phyloP scores from a whole-genome alignment of 2,888 invertebrate genomes.

The Agapostemon virescens region DNA sequence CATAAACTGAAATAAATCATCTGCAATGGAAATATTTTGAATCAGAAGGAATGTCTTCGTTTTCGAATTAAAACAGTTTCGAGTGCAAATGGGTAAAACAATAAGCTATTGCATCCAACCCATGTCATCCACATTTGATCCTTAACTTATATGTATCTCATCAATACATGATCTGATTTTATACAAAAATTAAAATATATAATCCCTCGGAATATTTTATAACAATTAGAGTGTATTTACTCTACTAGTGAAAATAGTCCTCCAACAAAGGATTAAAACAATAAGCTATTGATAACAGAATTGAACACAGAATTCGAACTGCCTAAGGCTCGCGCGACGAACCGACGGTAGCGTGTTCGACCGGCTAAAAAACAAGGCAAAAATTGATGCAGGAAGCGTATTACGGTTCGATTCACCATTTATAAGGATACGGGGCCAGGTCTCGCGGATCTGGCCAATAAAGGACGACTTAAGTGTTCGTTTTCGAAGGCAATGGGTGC shows the following conservation, averaged over 20 bases:
- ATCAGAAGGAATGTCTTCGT: too few relatives aligned
- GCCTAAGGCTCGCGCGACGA: neutral
- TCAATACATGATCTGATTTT: neutral
- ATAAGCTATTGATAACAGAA: neutral
- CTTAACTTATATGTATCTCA: too few relatives aligned
- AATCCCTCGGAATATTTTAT: neutral
- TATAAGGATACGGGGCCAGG: neutral
- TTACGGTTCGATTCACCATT: conserved; percentile 5
- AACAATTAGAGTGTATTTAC: neutral
- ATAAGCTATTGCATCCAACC: too few relatives aligned
- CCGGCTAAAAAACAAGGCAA: neutral
- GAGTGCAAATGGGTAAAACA: too few relatives aligned
- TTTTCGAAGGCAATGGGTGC: conserved; percentile 27
- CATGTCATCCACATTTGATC: too few relatives aligned
- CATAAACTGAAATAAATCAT: too few relatives aligned
- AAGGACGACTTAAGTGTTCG: conserved; percentile 40
- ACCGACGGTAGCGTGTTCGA: neutral
- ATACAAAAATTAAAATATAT: neutral
- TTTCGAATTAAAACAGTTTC: too few relatives aligned
- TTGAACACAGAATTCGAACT: neutral
- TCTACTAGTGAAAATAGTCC: neutral
- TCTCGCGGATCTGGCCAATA: conserved; percentile 27
- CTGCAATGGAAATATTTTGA: too few relatives aligned
- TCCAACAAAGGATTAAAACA: neutral
- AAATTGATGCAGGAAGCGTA: neutral